A percentile compares a stretch with the other conserved stretches of the same genome.
Conservation (phyloP, 2,113 vertebrate species). For the Oreochromis aureus region DNA sequence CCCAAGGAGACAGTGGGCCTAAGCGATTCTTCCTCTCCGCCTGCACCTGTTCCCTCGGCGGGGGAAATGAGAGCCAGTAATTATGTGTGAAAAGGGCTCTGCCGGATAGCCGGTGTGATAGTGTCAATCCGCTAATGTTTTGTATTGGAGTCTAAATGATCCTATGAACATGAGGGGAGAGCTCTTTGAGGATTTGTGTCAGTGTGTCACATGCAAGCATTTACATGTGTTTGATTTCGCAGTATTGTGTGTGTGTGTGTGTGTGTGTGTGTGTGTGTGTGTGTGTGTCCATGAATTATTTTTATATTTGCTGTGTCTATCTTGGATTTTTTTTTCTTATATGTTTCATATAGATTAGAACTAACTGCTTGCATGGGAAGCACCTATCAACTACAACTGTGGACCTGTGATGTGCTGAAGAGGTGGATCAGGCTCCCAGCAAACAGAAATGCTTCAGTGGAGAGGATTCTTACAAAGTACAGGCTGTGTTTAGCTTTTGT, state of each 20-base stretch:
- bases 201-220: constrained; percentile 14
- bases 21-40: constrained; percentile 46
- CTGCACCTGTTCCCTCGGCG: constrained; percentile 69
- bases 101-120: constrained; percentile 59
- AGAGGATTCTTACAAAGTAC: neutral
- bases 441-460: neutral
- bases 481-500: neutral
- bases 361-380: neutral
- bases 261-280: neutral
- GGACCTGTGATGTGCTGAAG: neutral
- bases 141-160: constrained; percentile 44
- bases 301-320: neutral
- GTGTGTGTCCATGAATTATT: neutral
- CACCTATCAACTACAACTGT: neutral
- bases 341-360: neutral
- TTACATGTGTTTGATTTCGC: neutral
- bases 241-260: too few species aligned
- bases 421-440: neutral
- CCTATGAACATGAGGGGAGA: constrained; percentile 5
- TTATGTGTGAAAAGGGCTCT: constrained; percentile 70
- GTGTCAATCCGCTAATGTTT: constrained; percentile 71
- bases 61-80: constrained; percentile 64
- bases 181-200: constrained; percentile 36
- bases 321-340: neutral
- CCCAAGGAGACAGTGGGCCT: constrained; percentile 65